These are phyloP conservation scores for Oryzias celebensis DNA, from an alignment of 2,113 vertebrate species.

Conservation along the genomic window DNA sequence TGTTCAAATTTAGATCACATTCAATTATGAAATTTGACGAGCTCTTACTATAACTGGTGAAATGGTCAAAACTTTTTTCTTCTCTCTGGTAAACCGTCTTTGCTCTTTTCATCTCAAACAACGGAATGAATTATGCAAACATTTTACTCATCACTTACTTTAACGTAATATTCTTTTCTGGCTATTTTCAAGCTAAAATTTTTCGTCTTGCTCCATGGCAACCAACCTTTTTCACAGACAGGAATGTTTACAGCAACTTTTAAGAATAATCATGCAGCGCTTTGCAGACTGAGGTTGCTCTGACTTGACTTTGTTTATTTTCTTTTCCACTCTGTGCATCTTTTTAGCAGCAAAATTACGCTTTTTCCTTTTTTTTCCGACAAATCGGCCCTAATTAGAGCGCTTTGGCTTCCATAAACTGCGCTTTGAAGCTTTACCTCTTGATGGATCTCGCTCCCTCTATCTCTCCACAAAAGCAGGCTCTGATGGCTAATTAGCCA, in stretches of 20 bases:
- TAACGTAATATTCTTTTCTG: too few relatives aligned
- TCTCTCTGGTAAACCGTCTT: too few relatives aligned
- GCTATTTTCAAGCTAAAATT: too few relatives aligned
- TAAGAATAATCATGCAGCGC: neutral
- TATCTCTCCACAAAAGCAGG: slow-evolving; percentile 54
- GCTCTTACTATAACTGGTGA: too few relatives aligned
- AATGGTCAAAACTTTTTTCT: too few relatives aligned
- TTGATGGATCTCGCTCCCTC: slow-evolving; percentile 69
- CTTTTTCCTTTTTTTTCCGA: slow-evolving; percentile 54
- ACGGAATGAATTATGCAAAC: too few relatives aligned
- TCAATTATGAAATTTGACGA: too few relatives aligned
- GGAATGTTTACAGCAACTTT: neutral
- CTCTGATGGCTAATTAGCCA: slow-evolving; percentile 76
- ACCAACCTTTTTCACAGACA: neutral
- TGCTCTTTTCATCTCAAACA: too few relatives aligned
- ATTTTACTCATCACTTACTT: too few relatives aligned
- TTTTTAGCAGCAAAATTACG: slow-evolving; percentile 61
- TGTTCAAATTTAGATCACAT: too few relatives aligned
- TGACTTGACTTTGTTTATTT: slow-evolving; percentile 53
- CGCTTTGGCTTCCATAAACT: slow-evolving; percentile 74
- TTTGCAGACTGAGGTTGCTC: neutral
- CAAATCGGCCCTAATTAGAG: slow-evolving; percentile 82
- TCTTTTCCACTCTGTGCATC: slow-evolving; percentile 35
- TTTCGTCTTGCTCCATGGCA: too few relatives aligned
- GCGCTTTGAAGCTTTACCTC: slow-evolving; percentile 77